Evolutionary conservation across 2,888 invertebrate genomes (phyloP).

Genomic region (Nemapogon koenigi): DNA sequence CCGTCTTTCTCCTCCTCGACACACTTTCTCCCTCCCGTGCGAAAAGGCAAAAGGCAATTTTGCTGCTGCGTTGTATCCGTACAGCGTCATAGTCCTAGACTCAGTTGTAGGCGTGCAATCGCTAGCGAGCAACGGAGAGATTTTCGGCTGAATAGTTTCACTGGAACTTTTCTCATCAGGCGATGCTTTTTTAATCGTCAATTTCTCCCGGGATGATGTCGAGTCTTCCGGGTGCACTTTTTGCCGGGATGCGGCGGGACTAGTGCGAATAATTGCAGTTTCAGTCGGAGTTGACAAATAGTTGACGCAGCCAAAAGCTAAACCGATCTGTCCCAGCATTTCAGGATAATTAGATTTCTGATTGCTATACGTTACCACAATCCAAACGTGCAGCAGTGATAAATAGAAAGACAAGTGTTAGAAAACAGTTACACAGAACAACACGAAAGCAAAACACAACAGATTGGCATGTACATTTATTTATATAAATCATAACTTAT

Average conservation of each 20-base stretch:
- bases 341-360: conserved; percentile 61
- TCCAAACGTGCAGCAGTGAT: conserved; percentile 31
- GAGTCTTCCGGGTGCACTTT: conserved; percentile 51
- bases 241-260: conserved; percentile 36
- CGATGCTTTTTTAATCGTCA: conserved; percentile 37
- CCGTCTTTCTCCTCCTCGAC: conserved; percentile 25
- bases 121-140: conserved; percentile 45
- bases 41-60: conserved; percentile 57
- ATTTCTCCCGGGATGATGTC: conserved; percentile 37
- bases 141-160: conserved; percentile 50
- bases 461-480: no score
- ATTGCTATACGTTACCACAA: conserved; percentile 36
- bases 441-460: no score
- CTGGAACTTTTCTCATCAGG: conserved; percentile 48
- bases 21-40: conserved; percentile 26
- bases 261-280: conserved; percentile 19
- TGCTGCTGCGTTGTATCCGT: conserved; percentile 36
- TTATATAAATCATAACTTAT: no score
- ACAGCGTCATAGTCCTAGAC: conserved; percentile 49
- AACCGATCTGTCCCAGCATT: conserved; percentile 60
- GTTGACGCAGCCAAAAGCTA: conserved; percentile 61
- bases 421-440: no score
- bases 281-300: conserved; percentile 46
- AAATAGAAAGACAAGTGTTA: conserved; percentile 22
- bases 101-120: conserved; percentile 47